Conservation (phyloP, 2,113 vertebrate genomes). For the Stigmatopora argus region DNA sequence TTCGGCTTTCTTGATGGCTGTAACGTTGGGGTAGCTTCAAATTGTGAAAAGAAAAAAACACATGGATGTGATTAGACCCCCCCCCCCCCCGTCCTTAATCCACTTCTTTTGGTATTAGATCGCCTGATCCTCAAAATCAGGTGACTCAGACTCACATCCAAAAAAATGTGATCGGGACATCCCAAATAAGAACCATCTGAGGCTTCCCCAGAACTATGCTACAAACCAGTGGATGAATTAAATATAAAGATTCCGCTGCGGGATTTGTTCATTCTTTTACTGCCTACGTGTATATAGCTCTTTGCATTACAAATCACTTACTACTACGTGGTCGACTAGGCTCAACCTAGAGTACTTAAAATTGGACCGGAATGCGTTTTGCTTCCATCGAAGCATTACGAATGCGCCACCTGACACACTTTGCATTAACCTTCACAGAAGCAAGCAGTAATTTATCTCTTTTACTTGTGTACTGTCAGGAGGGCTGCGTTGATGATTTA, state of each 20-base stretch:
- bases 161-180: too few relatives aligned
- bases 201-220: conserved; percentile 38
- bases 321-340: not conserved
- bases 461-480: not conserved
- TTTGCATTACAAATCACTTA: conserved; percentile 10
- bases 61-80: too few relatives aligned
- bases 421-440: conserved; percentile 1
- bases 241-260: conserved; percentile 30
- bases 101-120: too few relatives aligned
- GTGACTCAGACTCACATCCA: too few relatives aligned
- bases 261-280: conserved; percentile 22
- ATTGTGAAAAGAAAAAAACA: too few relatives aligned
- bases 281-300: not conserved
- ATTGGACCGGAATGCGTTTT: conserved; percentile 9
- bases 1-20: too few relatives aligned
- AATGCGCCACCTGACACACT: not conserved
- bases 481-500: conserved; percentile 26
- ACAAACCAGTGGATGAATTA: conserved; percentile 30
- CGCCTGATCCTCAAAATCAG: too few relatives aligned
- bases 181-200: conserved; percentile 46
- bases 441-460: conserved; percentile 3
- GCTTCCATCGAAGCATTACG: not conserved
- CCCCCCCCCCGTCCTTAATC: too few relatives aligned
- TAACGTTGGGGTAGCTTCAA: too few relatives aligned
- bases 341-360: conserved; percentile 1